These are phyloP conservation scores for Dasypogon diadema DNA, from an alignment of 2,888 invertebrate species.

Conservation along the genomic window DNA sequence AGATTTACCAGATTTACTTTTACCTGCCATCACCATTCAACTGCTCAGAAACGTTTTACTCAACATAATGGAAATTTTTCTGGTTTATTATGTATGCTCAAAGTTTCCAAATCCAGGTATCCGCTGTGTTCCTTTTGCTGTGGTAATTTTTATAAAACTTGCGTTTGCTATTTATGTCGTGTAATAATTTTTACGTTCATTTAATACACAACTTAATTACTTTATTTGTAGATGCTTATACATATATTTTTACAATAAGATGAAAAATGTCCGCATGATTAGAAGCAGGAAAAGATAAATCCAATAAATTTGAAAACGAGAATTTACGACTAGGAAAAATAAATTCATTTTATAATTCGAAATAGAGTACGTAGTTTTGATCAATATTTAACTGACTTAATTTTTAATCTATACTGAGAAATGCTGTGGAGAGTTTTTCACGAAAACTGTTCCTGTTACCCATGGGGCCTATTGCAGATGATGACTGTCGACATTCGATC, in stretches of 20 bases:
- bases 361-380: too few relatives aligned
- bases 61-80: constrained; percentile 60
- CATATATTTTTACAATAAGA: constrained; percentile 60
- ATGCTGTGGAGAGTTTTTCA: too few relatives aligned
- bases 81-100: constrained; percentile 61
- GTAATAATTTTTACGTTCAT: neutral
- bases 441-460: too few relatives aligned
- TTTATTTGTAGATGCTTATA: constrained; percentile 60
- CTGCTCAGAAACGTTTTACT: constrained; percentile 61
- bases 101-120: constrained; percentile 58
- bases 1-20: constrained; percentile 61
- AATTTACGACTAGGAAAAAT: too few relatives aligned
- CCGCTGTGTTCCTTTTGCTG: neutral
- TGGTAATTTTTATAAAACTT: neutral
- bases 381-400: too few relatives aligned
- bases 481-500: too few relatives aligned
- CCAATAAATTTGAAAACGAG: too few relatives aligned
- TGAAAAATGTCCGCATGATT: constrained; percentile 54
- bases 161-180: constrained; percentile 1
- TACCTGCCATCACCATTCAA: constrained; percentile 63
- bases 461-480: too few relatives aligned
- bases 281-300: neutral
- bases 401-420: too few relatives aligned
- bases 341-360: too few relatives aligned
- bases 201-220: neutral